phyloP scores from a whole-genome alignment of 2,888 invertebrate species.

The Lamellibrachia columna region DNA sequence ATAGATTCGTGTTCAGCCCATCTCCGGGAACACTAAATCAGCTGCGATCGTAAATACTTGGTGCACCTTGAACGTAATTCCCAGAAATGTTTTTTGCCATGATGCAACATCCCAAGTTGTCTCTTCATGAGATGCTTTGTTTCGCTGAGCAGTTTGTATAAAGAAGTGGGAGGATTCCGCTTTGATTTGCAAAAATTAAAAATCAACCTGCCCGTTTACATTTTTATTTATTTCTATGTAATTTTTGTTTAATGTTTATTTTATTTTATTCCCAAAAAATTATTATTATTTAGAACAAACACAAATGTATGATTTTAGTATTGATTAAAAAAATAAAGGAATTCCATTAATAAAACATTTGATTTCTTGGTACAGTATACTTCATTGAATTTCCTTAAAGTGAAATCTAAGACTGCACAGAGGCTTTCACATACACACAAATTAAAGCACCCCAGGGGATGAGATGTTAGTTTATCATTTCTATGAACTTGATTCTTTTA shows the following conservation, averaged over 20 bases:
- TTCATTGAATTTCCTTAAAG: no score
- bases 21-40: background rate
- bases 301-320: no score
- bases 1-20: background rate
- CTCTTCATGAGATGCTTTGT: background rate
- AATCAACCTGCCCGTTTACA: background rate
- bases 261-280: background rate
- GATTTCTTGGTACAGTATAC: no score
- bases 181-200: background rate
- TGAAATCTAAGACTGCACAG: no score
- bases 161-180: background rate
- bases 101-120: background rate
- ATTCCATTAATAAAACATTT: no score
- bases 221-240: background rate
- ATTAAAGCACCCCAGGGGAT: no score
- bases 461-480: no score
- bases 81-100: background rate
- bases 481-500: no score
- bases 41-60: constrained; percentile 5
- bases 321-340: no score
- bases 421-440: no score
- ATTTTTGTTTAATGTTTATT: background rate
- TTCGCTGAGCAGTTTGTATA: background rate
- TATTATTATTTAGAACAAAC: no score
- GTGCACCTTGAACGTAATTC: background rate